Conservation (phyloP, 2,113 vertebrate species). For the Lipotes vexillifer region DNA sequence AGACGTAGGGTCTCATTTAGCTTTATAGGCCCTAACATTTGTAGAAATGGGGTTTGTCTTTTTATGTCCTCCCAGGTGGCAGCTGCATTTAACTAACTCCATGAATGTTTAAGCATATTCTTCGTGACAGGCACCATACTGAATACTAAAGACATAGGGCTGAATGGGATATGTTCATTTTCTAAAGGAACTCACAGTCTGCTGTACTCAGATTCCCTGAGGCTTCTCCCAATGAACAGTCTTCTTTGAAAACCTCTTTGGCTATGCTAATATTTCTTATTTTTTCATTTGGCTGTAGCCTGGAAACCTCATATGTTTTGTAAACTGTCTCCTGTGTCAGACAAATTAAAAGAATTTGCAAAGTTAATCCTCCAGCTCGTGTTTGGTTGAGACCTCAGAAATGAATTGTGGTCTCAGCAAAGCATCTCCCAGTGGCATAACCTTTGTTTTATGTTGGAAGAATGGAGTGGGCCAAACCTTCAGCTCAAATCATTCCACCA, state of each 20-base stretch:
- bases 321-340: constrained; percentile 55
- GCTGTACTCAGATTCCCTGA: background rate
- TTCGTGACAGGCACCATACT: background rate
- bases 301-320: constrained; percentile 57
- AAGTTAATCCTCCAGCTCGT: constrained; percentile 16
- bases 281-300: constrained; percentile 32
- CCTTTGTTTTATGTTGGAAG: constrained; percentile 30
- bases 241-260: background rate
- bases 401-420: constrained; percentile 24
- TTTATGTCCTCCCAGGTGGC: background rate
- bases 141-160: background rate
- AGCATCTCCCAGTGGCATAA: constrained; percentile 50
- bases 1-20: background rate
- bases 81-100: background rate
- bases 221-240: background rate
- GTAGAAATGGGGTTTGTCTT: background rate
- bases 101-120: background rate
- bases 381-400: constrained; percentile 50
- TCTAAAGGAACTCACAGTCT: background rate
- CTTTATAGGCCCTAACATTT: background rate
- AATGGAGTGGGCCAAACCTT: background rate
- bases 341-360: constrained; percentile 56
- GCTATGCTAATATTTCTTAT: constrained; percentile 28
- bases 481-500: background rate
- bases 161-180: background rate